A percentile compares a stretch with the other conserved stretches of the same genome.
phyloP scores from a whole-genome alignment of 2,113 vertebrate genomes.

The Meles meles region DNA sequence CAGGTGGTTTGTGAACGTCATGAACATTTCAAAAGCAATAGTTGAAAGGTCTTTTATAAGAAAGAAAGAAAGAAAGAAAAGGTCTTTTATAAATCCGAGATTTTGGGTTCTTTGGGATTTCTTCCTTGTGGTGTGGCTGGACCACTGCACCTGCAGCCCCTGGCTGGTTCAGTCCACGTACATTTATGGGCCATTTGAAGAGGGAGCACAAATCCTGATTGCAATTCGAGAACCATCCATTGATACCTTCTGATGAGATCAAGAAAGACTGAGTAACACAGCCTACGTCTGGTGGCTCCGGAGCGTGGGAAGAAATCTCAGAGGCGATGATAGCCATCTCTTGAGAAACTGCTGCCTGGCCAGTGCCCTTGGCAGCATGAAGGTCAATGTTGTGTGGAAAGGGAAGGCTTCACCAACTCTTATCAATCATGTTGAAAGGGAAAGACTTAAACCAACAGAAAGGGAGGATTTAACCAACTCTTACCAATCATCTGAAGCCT shows the following conservation, averaged over 20 bases:
- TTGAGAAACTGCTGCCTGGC: rapidly evolving
- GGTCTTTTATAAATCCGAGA: background rate
- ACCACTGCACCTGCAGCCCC: background rate
- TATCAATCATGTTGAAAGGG: background rate
- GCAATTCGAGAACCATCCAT: background rate
- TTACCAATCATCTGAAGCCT: background rate
- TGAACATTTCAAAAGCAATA: background rate
- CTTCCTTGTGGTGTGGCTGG: background rate
- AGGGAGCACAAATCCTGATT: background rate
- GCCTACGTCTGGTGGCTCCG: background rate
- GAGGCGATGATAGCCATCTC: background rate
- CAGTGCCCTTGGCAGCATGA: background rate
- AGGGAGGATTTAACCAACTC: background rate
- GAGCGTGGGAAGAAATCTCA: background rate
- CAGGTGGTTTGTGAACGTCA: background rate
- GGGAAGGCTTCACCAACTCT: background rate
- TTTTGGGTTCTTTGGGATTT: background rate
- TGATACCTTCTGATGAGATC: background rate
- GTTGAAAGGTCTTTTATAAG: too few relatives aligned
- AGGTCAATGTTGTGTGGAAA: background rate
- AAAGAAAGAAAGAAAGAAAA: too few relatives aligned
- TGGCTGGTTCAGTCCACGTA: background rate
- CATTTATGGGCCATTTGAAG: background rate
- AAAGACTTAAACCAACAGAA: background rate
- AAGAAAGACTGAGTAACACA: background rate